Base-by-base conservation (phyloP, 2,888 invertebrate species). In the Parnassius apollo region DNA sequence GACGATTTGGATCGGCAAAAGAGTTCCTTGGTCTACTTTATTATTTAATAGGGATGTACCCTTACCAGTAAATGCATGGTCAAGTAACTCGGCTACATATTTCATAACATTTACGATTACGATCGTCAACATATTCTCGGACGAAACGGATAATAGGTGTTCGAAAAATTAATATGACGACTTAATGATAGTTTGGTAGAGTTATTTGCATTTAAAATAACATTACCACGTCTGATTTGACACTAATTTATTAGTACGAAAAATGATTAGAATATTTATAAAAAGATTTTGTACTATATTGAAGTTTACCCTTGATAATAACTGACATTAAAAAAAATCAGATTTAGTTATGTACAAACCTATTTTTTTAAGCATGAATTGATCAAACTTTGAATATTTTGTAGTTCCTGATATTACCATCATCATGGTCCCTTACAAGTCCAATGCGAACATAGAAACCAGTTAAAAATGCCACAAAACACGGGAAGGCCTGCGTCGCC, bases 11-110 rank as follows among this genome's bases (percentile, higher is more conserved):
- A 68, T 66, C 67, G 65, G 59, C 57, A 9, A 13, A 46, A 48
- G 45, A 58, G 72, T 72, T 82, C 81, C 87, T 88, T 91, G 90
- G 81, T 86, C 91, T 89, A 91, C 83, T 88, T 91, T 86, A 88
- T 83, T 78, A 72, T 68, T 57, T 83, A 61, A 61, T 75, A 91
- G 91, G 75, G 90, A 78, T 78, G 91, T 66, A 83, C 79, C 75
- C 58, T 55, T 59, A 50, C 42, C 42, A 66, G 42, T 48, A 12
- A 62, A 63, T 52, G 60, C 55, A 52, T 57, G 58, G 60, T 66
- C 67, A 57, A 60, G 62, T 25, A 53, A 49, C 58, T 61, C 44
- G 66, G 65, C 62, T 65, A 58, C 42, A 59, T 46, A 8, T 51
- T 55, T 42, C 44, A 45, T 22, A 53, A 52, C 18, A 9, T 53